Base-by-base conservation (phyloP, 2,113 vertebrate genomes). In the Halichoerus grypus region DNA sequence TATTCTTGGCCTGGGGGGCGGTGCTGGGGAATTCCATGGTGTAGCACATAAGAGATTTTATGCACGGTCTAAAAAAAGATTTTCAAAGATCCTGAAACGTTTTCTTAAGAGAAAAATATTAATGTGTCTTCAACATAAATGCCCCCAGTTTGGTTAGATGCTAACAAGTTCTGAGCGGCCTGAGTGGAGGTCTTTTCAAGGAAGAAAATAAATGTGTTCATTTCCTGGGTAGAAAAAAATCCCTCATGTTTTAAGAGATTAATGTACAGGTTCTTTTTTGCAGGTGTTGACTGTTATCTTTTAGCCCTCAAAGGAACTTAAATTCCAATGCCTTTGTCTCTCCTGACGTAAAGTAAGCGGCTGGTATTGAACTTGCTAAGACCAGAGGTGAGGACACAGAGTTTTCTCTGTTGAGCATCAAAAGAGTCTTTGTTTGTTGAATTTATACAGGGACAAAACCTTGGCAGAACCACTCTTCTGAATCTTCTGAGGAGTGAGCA, bases 91-190 rank as follows among this genome's bases (percentile, higher is more conserved):
- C 33, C 49, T 69, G 28, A 36, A 55, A 85, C 24, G 31, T 28
- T 91, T 88, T 80, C 92, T 83, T 91, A 85, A 65, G 65, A 22
- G 11, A 36, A 83, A 93, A 89, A 79, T 92, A 28, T 51, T 65
- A 91, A 33, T 80, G 24, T 86, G 15, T 49, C 76, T 42, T 67
- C 81, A 26, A 94, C 94, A 92, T 61, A 81, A 93, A 84, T 42
- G 39, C 31, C 3, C 19, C 4, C 39, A 49, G 26, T 91, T 74
- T 36, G 63, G 57, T 51, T 51, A 49, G 61, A 24, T 95, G 55
- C 33, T 31, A 71, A 55, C 28, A 77, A 83, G 59, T 49, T 79
- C 91, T 69, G 24, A 92, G 53, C 21, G 19, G 36, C 21, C 12
- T 49, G 13, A 80, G 55, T 21, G 57, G 18, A 19, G 14, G 42